Evolutionary conservation across 1,140 invertebrate species (phyloP).

Genomic region (Sipha flava): DNA sequence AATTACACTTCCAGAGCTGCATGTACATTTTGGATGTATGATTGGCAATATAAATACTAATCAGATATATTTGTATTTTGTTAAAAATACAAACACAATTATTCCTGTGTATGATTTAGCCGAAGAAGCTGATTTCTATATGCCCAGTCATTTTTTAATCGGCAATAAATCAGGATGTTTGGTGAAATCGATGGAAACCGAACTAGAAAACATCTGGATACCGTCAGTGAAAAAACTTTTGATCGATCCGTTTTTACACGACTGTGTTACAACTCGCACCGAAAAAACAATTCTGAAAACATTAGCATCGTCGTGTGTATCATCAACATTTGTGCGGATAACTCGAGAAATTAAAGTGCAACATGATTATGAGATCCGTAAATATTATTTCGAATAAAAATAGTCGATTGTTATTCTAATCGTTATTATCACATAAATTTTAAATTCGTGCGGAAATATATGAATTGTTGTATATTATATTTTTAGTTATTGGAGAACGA

Average conservation of each 20-base stretch:
- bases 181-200: neutral
- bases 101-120: neutral
- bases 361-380: constrained; percentile 2
- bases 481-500: neutral
- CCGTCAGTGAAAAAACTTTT: neutral
- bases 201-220: neutral
- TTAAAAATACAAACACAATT: neutral
- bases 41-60: neutral
- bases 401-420: too few relatives aligned
- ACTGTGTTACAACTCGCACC: neutral
- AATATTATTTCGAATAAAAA: too few relatives aligned
- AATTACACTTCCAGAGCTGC: constrained; percentile 8
- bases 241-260: constrained; percentile 10
- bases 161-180: neutral
- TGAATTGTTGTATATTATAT: too few relatives aligned
- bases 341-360: neutral
- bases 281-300: neutral
- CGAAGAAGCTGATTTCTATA: constrained; percentile 12
- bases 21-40: neutral
- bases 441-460: too few relatives aligned
- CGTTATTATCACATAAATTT: too few relatives aligned
- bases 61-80: neutral
- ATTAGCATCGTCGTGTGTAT: neutral
- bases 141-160: neutral
- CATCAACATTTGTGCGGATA: constrained; percentile 1